phyloP scores from a whole-genome alignment of 2,888 invertebrate genomes.

The Hololepta plana region DNA sequence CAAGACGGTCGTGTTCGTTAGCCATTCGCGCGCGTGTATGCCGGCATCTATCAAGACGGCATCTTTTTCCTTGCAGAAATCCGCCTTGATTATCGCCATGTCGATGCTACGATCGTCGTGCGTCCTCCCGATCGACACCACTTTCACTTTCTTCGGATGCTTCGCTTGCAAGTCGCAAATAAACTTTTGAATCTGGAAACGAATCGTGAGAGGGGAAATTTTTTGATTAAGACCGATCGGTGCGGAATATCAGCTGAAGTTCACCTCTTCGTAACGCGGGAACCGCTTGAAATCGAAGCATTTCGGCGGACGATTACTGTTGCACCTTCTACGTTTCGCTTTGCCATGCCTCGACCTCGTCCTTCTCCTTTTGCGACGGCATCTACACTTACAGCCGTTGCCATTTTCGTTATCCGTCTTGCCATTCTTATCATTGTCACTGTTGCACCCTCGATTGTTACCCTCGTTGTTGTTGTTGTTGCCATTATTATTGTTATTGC shows the following conservation, averaged over 20 bases:
- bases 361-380: no score
- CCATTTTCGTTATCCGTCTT: no score
- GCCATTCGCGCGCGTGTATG: conserved; percentile 15
- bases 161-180: conserved; percentile 7
- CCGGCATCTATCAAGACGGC: conserved; percentile 12
- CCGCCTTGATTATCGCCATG: conserved; percentile 9
- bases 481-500: no score
- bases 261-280: conserved; percentile 4
- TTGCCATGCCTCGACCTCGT: no score
- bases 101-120: conserved; percentile 12
- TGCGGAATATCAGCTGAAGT: conserved; percentile 7
- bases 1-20: conserved; percentile 12
- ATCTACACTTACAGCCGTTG: no score
- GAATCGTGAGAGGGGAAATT: conserved; percentile 1
- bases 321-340: no score
- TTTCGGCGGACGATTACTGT: no score
- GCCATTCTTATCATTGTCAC: no score
- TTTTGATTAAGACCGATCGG: conserved; percentile 6
- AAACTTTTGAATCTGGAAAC: conserved; percentile 11
- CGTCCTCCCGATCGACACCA: conserved; percentile 12
- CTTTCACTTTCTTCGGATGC: conserved; percentile 9
- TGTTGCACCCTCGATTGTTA: no score
- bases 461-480: no score
- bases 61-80: conserved; percentile 5
- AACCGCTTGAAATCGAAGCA: not conserved